phyloP scores from a whole-genome alignment of 1,140 invertebrate genomes.

The Orchesella cincta region DNA sequence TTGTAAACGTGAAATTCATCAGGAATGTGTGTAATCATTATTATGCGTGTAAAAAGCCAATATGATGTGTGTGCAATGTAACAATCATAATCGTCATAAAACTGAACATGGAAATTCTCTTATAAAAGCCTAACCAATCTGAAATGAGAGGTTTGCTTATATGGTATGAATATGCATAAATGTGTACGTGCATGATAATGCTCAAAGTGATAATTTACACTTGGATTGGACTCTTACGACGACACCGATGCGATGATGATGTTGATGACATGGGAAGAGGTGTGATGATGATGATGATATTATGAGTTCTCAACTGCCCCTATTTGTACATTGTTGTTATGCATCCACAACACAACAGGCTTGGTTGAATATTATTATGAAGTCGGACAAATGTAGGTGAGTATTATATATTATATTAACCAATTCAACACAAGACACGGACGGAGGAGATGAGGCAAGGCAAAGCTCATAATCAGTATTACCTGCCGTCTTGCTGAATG shows the following conservation, averaged over 20 bases:
- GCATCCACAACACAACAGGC: not conserved
- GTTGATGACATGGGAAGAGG: not conserved
- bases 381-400: not conserved
- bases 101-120: too few species aligned
- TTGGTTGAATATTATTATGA: not conserved
- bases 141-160: too few species aligned
- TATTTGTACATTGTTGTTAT: too few species aligned
- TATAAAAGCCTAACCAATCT: too few species aligned
- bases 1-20: constrained; percentile 14
- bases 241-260: too few species aligned
- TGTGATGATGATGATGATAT: constrained; percentile 3
- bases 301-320: not conserved
- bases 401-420: too few species aligned
- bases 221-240: not conserved
- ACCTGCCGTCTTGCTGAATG: too few species aligned
- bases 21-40: constrained; percentile 20
- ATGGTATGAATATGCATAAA: too few species aligned
- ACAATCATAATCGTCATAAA: not conserved
- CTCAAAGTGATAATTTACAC: not conserved
- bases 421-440: too few species aligned
- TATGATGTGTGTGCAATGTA: not conserved
- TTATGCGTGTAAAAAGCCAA: constrained; percentile 10
- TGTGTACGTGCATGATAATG: too few species aligned
- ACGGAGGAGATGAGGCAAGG: too few species aligned
- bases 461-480: too few species aligned